A percentile compares a stretch with the other conserved stretches of the same genome.
Conservation (phyloP, 2,797 vertebrate genomes). For the Linurgus olivaceus region DNA sequence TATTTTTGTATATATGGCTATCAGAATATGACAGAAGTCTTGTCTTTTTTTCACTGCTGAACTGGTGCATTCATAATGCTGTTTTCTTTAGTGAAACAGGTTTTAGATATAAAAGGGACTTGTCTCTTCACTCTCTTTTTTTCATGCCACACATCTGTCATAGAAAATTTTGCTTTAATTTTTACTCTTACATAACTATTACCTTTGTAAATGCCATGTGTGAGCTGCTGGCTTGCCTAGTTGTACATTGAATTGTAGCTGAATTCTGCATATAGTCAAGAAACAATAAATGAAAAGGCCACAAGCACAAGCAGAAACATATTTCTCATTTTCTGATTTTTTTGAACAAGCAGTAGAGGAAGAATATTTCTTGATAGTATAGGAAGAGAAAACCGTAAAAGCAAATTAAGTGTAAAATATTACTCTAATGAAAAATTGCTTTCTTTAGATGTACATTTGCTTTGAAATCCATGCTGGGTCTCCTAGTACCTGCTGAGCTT, state of each 20-base stretch:
- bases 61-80: neutral
- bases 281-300: neutral
- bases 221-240: neutral
- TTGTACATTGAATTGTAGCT: neutral
- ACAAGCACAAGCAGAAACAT: neutral
- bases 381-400: neutral
- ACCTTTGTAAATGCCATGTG: neutral
- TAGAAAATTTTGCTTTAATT: neutral
- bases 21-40: neutral
- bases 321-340: neutral
- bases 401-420: neutral
- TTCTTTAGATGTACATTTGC: conserved; percentile 43
- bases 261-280: neutral
- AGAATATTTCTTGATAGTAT: neutral
- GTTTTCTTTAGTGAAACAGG: neutral
- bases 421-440: conserved; percentile 21
- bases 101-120: neutral
- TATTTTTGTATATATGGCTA: neutral
- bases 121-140: neutral
- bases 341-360: neutral
- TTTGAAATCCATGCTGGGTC: conserved; percentile 61
- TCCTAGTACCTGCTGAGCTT: conserved; percentile 38
- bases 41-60: neutral
- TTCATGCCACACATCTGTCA: neutral
- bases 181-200: neutral